Base-by-base conservation (phyloP, 2,888 invertebrate genomes). In the Nephrocerus scutellatus region DNA sequence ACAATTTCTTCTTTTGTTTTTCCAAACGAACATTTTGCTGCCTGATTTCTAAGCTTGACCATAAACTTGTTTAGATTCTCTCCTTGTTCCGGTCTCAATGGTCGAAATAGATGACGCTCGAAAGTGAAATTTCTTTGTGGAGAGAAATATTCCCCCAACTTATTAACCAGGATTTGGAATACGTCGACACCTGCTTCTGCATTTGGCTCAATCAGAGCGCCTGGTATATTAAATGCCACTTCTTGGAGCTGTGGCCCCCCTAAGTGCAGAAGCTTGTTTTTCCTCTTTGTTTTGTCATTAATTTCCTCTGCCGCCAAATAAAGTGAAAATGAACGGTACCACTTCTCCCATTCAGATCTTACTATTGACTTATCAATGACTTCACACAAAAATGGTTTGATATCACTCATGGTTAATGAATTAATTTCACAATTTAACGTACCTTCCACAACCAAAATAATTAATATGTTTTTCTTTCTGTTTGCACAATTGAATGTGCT, bases 41-140 rank as follows among this genome's bases (percentile, higher is more conserved):
- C 33, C 20, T 43, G 43, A 20, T 41, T 36, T 12, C 43, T 9
- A 1, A 59, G 28, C 24, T 51, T 43, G 6, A 53, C 21, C 7
- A 57, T 16, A 43, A 59, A 62, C 34, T 57, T 59, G 24, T 53
- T 56, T 36, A 62, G 55, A 22, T 52, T 53, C 25, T 61, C 60
- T 1, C 43, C 51, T 29, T 43, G 36, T 5, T n/a, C n/a, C n/a
- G n/a, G n/a, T n/a, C n/a, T n/a, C n/a, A 56, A 36, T 9, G 48
- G 36, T 3, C 57, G 39, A 41, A 59, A 59, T 4, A 57, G 8
- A 44, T 60, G 55, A 8, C 57, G 33, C 48, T 62, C 59, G 19
- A 51, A 50, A 19, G 39, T 43, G 6, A 43, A 44, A 18, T 53
- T 53, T 38, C 46, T 48, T 28, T 46, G 34, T 26, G 50, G 49